These are phyloP conservation scores for Eleginops maclovinus DNA, from an alignment of 2,113 vertebrate species.

Conservation along the genomic window DNA sequence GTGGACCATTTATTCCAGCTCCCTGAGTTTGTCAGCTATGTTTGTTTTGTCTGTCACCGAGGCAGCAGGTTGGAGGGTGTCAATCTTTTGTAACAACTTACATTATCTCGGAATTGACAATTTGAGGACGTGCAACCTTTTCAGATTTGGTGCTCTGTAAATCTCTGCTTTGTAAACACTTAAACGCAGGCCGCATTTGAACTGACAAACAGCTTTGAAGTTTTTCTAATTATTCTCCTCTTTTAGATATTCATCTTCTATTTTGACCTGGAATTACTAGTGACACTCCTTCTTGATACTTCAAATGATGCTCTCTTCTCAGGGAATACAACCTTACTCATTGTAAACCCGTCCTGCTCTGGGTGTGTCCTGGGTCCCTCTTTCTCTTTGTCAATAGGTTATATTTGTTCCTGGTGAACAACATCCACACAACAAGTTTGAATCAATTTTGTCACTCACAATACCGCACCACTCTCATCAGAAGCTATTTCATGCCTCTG, in stretches of 20 bases:
- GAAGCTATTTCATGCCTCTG: conserved; percentile 69
- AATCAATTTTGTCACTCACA: conserved; percentile 49
- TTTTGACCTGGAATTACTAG: background rate
- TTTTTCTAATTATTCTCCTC: background rate
- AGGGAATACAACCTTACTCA: conserved; percentile 12
- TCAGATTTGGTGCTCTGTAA: no score
- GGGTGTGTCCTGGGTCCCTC: background rate
- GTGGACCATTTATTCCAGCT: no score
- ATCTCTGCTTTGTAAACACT: no score
- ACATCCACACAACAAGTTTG: conserved; percentile 39
- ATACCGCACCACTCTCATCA: conserved; percentile 31
- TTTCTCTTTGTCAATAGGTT: conserved; percentile 11
- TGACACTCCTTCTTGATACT: background rate
- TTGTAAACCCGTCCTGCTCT: conserved; percentile 15
- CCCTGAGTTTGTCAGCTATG: no score
- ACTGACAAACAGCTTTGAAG: background rate
- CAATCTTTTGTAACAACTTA: no score
- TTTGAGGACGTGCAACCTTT: no score
- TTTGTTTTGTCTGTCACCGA: no score
- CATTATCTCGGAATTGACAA: no score
- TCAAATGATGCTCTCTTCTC: conserved; percentile 20
- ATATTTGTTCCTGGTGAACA: conserved; percentile 2
- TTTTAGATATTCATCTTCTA: background rate
- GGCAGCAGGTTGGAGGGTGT: no score
- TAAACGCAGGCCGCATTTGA: background rate